phyloP scores from a whole-genome alignment of 1,140 invertebrate genomes.

The Armadillidium nasatum region DNA sequence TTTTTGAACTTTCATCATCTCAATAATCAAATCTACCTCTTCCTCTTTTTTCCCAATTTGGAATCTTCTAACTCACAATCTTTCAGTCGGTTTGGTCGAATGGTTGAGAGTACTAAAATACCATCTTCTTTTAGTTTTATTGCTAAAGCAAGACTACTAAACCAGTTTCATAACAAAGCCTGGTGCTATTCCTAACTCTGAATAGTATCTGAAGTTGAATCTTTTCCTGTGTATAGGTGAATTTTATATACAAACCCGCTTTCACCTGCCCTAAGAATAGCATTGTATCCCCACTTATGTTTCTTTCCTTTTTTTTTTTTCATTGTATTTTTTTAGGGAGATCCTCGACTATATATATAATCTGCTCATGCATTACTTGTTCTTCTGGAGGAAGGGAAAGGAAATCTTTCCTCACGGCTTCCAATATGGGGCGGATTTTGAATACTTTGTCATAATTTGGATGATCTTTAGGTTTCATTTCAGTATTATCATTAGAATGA shows the following conservation, averaged over 20 bases:
- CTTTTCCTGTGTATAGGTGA: background rate
- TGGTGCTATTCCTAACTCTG: background rate
- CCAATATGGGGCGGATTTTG: background rate
- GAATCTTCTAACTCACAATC: background rate
- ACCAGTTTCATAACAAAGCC: background rate
- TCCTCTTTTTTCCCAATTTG: background rate
- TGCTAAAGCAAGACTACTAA: background rate
- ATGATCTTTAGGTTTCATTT: background rate
- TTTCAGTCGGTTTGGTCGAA: background rate
- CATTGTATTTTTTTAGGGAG: background rate
- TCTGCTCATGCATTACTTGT: background rate
- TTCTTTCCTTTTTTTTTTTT: no score
- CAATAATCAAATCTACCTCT: no score
- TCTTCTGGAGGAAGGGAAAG: background rate
- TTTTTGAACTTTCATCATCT: no score
- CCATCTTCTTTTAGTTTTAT: conserved; percentile 4
- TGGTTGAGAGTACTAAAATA: background rate
- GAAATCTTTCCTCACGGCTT: background rate
- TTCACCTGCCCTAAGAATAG: background rate
- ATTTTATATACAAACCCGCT: background rate
- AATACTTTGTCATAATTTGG: background rate
- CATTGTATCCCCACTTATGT: background rate
- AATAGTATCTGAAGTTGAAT: background rate
- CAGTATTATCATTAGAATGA: background rate
- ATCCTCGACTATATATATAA: background rate